phyloP scores from a whole-genome alignment of 2,113 vertebrate genomes.

The Oncorhynchus keta region DNA sequence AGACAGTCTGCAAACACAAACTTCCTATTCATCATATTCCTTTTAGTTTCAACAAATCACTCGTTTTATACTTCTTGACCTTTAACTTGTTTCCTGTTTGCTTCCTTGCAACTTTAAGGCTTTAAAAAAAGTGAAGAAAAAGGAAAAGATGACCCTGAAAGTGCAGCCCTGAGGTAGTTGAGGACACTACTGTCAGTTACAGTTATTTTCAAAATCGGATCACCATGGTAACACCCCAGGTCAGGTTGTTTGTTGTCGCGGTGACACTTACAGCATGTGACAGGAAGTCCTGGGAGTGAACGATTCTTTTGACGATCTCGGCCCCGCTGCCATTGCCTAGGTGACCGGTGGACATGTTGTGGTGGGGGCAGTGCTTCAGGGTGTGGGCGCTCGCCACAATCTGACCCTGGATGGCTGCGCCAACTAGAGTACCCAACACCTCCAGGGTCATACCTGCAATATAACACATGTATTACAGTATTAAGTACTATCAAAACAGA shows the following conservation, averaged over 20 bases:
- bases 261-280: conserved; percentile 73
- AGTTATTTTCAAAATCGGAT: conserved; percentile 32
- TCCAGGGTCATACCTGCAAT: conserved; percentile 91
- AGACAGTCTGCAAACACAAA: conserved; percentile 35
- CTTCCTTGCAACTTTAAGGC: background rate
- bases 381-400: conserved; percentile 88
- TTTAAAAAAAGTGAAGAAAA: too few relatives aligned
- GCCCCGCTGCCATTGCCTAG: conserved; percentile 67
- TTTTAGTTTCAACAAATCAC: background rate
- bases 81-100: background rate
- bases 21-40: conserved; percentile 31
- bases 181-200: conserved; percentile 14
- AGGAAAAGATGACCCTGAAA: background rate
- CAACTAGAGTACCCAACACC: conserved; percentile 88
- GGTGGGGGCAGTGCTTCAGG: conserved; percentile 72
- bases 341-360: conserved; percentile 62
- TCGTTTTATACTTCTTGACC: background rate
- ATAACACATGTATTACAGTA: background rate
- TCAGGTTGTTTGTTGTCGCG: background rate
- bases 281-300: conserved; percentile 68
- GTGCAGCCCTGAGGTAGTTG: background rate
- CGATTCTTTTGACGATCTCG: conserved; percentile 57
- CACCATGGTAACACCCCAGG: conserved; percentile 38
- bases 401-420: conserved; percentile 90
- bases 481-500: background rate